Percentiles rank a stretch among this genome's conserved stretches.
These are phyloP conservation scores for Columba livia DNA, from an alignment of 2,113 vertebrate species.

Conservation along the genomic window DNA sequence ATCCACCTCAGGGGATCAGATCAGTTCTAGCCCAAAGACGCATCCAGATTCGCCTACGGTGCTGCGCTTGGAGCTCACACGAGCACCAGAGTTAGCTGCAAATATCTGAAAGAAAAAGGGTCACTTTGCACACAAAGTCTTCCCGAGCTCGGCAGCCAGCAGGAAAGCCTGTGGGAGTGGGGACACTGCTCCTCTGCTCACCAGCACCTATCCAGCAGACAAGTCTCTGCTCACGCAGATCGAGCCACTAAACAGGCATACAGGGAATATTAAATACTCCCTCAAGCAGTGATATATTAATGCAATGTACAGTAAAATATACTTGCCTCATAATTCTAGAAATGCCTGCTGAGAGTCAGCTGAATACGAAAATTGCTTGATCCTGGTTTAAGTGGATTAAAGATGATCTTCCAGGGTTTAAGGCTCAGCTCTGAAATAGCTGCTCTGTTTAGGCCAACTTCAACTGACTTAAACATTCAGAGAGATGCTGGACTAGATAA, in stretches of 20 bases:
- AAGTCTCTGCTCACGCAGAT: not conserved
- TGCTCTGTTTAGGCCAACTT: not conserved
- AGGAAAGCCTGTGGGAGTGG: not conserved
- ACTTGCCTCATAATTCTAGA: not conserved
- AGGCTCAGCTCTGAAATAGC: not conserved
- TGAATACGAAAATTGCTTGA: not conserved
- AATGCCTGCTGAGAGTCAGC: not conserved
- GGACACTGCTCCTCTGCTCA: not conserved
- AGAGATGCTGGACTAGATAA: not conserved
- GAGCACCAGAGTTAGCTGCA: not conserved
- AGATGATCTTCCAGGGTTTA: fast-evolving
- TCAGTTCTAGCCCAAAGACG: not conserved
- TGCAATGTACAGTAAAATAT: not conserved
- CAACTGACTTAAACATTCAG: not conserved
- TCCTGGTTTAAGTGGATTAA: not conserved
- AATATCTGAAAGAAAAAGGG: not conserved
- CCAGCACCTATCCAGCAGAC: fast-evolving
- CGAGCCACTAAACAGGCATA: fast-evolving
- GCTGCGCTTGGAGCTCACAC: too few relatives aligned
- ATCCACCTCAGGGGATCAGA: fast-evolving
- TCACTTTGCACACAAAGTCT: not conserved
- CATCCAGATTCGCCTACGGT: not conserved
- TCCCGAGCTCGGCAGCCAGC: fast-evolving
- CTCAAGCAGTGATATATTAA: not conserved
- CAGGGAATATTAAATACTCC: not conserved